phyloP scores from a whole-genome alignment of 2,113 vertebrate genomes.

The Tinamus guttatus region DNA sequence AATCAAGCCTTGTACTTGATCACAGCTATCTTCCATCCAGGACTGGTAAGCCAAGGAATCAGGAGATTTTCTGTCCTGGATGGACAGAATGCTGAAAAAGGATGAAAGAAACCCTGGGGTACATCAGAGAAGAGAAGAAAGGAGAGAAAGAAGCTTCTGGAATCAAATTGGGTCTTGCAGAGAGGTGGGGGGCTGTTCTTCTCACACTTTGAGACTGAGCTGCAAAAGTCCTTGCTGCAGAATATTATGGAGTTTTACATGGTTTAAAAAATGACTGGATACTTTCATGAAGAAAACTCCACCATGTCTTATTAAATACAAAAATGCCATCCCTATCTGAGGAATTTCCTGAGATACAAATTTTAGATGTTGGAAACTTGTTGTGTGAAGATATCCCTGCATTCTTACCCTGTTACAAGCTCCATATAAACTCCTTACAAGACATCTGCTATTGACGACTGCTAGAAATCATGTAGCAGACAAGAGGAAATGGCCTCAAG shows the following conservation, averaged over 20 bases:
- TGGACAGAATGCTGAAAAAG: background rate
- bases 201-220: background rate
- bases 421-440: background rate
- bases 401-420: background rate
- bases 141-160: background rate
- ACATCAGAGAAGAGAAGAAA: background rate
- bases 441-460: background rate
- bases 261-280: background rate
- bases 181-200: fast-evolving
- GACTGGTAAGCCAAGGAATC: background rate
- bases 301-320: background rate
- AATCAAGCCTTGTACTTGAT: background rate
- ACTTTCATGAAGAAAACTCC: background rate
- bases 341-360: background rate
- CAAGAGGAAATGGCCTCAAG: too few relatives aligned
- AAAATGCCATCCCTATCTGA: background rate
- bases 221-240: background rate
- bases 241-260: background rate
- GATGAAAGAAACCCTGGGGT: background rate
- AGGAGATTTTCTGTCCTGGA: background rate
- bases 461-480: background rate
- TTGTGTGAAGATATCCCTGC: background rate
- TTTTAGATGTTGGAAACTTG: background rate
- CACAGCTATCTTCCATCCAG: background rate
- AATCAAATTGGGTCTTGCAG: background rate